Evolutionary conservation across 2,888 invertebrate genomes (phyloP).

Genomic region (Pseudoips prasinana): DNA sequence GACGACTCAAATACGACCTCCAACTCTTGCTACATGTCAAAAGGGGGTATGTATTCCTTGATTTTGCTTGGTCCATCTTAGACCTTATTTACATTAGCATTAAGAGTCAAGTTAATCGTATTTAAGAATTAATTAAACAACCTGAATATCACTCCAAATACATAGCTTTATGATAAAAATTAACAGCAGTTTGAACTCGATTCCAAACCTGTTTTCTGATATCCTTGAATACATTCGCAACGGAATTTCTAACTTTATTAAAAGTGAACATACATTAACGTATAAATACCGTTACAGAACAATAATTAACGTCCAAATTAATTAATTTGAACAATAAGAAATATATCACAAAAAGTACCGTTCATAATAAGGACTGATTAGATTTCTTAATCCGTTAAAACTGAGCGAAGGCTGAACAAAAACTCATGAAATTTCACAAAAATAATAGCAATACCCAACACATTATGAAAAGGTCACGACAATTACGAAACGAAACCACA

Average conservation of each 20-base stretch:
- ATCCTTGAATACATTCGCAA: conserved; percentile 1
- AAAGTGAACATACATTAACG: neutral
- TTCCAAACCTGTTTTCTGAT: conserved; percentile 18
- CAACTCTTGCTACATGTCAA: too few species aligned
- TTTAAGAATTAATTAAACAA: too few species aligned
- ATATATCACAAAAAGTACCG: neutral
- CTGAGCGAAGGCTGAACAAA: conserved; percentile 20
- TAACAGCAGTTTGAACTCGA: conserved; percentile 13
- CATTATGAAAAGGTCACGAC: conserved; percentile 20
- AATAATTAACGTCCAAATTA: too few species aligned
- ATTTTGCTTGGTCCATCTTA: too few species aligned
- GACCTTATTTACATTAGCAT: too few species aligned
- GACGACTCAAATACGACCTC: too few species aligned
- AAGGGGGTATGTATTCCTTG: too few species aligned
- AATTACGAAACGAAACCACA: conserved; percentile 8
- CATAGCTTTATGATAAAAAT: conserved; percentile 1
- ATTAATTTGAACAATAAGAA: too few species aligned
- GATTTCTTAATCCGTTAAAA: conserved; percentile 19
- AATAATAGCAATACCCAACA: conserved; percentile 4
- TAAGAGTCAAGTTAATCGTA: too few species aligned
- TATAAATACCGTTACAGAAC: neutral
- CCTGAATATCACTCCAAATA: neutral
- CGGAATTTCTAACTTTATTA: too few species aligned
- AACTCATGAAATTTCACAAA: conserved; percentile 16
- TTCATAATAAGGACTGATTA: neutral